Base-by-base conservation (phyloP, 2,113 vertebrate species). In the Oreochromis niloticus region DNA sequence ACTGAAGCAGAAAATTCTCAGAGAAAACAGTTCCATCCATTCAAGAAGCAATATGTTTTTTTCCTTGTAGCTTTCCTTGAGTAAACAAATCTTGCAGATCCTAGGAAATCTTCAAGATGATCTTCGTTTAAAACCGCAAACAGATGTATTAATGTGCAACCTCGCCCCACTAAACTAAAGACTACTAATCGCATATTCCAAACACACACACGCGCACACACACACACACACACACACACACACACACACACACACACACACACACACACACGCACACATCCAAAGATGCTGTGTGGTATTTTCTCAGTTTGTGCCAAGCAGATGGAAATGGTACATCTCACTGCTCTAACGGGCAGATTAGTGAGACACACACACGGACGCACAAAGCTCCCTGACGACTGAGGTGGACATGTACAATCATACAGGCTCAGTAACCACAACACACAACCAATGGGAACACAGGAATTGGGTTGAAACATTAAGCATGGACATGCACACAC, bases 291-390 rank as follows among this genome's bases (percentile, higher is more conserved):
- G 27, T 55, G 57, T 34, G 30, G 83, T 50, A 59, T 83, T 90
- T 91, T 89, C 80, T 82, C 75, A 85, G 63, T 92, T 89, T 92
- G 85, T 82, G 85, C 82, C 34, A 52, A 92, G 87, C 94, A 93
- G 93, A 93, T 94, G 93, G 94, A 93, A 89, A 89, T 85, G 84
- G 85, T 83, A 81, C 92, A 87, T 94, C 85, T 94, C 87, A 81
- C 82, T 90, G 89, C 90, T 82, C 88, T 89, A 92, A 93, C 88
- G 30, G 82, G 79, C 90, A 93, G 91, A 94, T 93, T 93, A 93
- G 90, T 79, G 55, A 39, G 79, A 32, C 48, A 2, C 85, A 19
- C 57, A 52, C 73, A 46, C 34, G 24, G 73, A 54, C 2, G 30
- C 59, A 85, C 71, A 85, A 39, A 59, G 13, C 52, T 80, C 68